Conservation (phyloP, 1,140 invertebrate species). For the Drosophila equinoxialis region DNA sequence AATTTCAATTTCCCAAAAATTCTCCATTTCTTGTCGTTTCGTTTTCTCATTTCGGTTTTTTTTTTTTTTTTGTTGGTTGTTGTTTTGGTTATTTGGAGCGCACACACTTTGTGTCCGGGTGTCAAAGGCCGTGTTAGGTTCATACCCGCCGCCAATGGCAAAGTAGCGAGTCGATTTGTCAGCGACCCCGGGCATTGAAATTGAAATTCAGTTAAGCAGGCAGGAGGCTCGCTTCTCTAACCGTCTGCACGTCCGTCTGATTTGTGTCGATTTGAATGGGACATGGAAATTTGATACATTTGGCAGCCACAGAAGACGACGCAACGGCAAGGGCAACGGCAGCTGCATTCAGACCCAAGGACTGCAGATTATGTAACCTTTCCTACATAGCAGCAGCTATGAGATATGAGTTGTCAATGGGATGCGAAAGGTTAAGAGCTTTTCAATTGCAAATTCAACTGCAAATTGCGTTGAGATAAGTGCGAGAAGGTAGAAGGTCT, state of each 20-base stretch:
- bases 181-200: constrained; percentile 56
- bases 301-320: constrained; percentile 10
- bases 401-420: constrained; percentile 22
- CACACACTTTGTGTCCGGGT: constrained; percentile 37
- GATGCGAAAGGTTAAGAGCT: constrained; percentile 17
- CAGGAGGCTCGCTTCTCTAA: constrained; percentile 7
- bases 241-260: background rate
- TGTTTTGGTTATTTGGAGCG: constrained; percentile 23
- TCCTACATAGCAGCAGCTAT: constrained; percentile 31
- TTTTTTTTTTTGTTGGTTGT: constrained; percentile 21
- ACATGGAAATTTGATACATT: constrained; percentile 67
- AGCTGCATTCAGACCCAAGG: constrained; percentile 41
- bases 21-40: constrained; percentile 7
- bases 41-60: background rate
- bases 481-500: no score
- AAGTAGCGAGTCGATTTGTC: constrained; percentile 74
- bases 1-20: constrained; percentile 69
- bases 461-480: background rate
- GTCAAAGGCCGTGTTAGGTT: constrained; percentile 70
- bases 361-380: constrained; percentile 52
- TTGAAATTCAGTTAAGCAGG: constrained; percentile 65
- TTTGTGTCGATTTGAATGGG: constrained; percentile 47
- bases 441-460: constrained; percentile 13
- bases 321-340: constrained; percentile 19
- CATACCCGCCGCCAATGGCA: constrained; percentile 61